These are phyloP conservation scores for Hassar affinis DNA, from an alignment of 2,113 vertebrate genomes.

Conservation along the genomic window DNA sequence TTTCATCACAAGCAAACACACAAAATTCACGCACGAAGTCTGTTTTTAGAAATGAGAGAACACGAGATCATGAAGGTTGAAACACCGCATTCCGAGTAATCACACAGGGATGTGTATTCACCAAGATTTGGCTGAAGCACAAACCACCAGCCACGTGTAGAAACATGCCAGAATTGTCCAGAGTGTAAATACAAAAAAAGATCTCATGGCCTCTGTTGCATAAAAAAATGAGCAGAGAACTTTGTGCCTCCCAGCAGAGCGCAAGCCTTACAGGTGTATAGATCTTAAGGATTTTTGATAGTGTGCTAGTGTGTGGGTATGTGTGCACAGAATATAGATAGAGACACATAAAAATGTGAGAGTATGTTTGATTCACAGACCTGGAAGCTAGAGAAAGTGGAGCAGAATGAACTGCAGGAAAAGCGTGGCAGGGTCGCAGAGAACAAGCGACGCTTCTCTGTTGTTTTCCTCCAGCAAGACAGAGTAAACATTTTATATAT, in stretches of 20 bases:
- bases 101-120: constrained; percentile 19
- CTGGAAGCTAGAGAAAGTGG: constrained; percentile 48
- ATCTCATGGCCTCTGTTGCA: constrained; percentile 36
- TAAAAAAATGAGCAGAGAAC: constrained; percentile 25
- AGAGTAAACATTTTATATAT: constrained; percentile 32
- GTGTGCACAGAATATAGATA: constrained; percentile 23
- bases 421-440: constrained; percentile 45
- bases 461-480: constrained; percentile 37
- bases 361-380: constrained; percentile 28
- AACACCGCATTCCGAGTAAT: background rate
- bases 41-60: constrained; percentile 41
- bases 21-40: background rate
- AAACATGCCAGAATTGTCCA: constrained; percentile 38
- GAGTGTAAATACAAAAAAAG: constrained; percentile 34
- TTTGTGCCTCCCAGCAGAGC: constrained; percentile 21
- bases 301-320: constrained; percentile 20
- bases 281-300: constrained; percentile 20
- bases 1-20: constrained; percentile 14
- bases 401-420: constrained; percentile 48
- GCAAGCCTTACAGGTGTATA: constrained; percentile 16
- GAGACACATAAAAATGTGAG: background rate
- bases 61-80: constrained; percentile 23
- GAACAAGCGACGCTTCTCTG: constrained; percentile 34
- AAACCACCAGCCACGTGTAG: constrained; percentile 45
- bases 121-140: constrained; percentile 23